Evolutionary conservation across 2,888 invertebrate genomes (phyloP), one percentile per base, ranked within the genome.

Genomic region (Sabatieria punctata): DNA sequence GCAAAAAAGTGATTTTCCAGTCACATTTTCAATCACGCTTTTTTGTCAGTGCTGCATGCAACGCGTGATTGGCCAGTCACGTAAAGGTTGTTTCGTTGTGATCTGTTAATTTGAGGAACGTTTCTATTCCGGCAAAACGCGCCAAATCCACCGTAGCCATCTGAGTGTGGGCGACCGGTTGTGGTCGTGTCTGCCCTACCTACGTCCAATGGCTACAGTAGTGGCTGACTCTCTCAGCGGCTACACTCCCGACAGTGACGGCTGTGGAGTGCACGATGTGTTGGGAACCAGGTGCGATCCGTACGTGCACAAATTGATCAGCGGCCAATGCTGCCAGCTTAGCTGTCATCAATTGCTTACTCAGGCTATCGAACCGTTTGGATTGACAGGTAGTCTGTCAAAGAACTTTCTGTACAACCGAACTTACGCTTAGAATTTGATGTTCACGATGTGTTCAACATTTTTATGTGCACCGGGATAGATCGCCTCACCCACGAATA

Each of bases 371-470:
- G 22, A n/a, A 21, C 21, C 23, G 4, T 21, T 22, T 8, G 42
- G 42, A 33, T 22, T 42, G 33, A 4, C 3, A 6, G 42, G 42
- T 42, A 8, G 8, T 30, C 8, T 30, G n/a, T n/a, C n/a, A 30
- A 30, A 30, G 30, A 15, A 11, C 15, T 8, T 8, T 30, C 8
- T 30, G 15, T 30, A 30, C 15, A 30, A 15, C 30, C 30, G 8
- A 15, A 30, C 15, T 11, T 15, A 30, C 30, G 8, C 8, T 30
- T 30, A 11, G 30, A 11, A 30, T 15, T 30, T 30, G 42, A 42
- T 21, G 33, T 42, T 11, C 42, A 42, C 22, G 42, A 42, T 22
- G 42, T 42, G 33, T 42, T 42, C 42, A 42, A 42, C 42, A 27
- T 42, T 19, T 42, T 42, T 22, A 8, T 42, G 30, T 42, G 42